Evolutionary conservation across 2,113 vertebrate species (phyloP).

Genomic region (Boleophthalmus pectinirostris): DNA sequence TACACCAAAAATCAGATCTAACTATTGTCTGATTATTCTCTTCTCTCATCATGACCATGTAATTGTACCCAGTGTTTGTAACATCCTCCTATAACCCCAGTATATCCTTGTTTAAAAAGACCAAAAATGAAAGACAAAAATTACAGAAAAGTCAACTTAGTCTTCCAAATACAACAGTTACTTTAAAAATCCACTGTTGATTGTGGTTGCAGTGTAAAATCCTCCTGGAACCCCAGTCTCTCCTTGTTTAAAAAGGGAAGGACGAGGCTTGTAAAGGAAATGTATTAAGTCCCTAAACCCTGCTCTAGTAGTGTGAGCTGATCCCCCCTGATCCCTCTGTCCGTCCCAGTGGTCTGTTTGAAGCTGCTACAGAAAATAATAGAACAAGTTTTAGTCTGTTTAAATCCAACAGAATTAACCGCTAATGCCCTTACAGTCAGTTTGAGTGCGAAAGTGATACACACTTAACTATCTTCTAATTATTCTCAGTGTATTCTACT

Average conservation of each 20-base stretch:
- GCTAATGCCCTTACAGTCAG: neutral
- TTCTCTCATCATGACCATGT: too few species aligned
- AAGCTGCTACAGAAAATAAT: conserved; percentile 4
- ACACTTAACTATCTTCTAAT: neutral
- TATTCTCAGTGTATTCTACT: neutral
- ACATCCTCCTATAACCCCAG: conserved; percentile 6
- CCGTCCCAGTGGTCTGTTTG: conserved; percentile 32
- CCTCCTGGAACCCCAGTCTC: conserved; percentile 14
- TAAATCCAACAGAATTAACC: conserved; percentile 1
- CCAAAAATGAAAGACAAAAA: too few species aligned
- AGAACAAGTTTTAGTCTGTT: neutral
- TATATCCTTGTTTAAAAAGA: conserved; percentile 6
- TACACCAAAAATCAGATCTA: too few species aligned
- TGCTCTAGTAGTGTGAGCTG: conserved; percentile 12
- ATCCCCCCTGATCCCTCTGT: conserved; percentile 26
- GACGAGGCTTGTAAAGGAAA: conserved; percentile 14
- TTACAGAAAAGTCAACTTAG: too few species aligned
- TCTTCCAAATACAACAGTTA: too few species aligned
- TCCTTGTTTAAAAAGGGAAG: neutral
- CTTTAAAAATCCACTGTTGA: too few species aligned
- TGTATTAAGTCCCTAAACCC: conserved; percentile 1
- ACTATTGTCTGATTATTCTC: too few species aligned
- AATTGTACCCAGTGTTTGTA: conserved; percentile 6
- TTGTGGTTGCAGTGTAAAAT: neutral
- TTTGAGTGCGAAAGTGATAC: neutral